Base-by-base conservation (phyloP, 2,113 vertebrate species). In the Sardina pilchardus region DNA sequence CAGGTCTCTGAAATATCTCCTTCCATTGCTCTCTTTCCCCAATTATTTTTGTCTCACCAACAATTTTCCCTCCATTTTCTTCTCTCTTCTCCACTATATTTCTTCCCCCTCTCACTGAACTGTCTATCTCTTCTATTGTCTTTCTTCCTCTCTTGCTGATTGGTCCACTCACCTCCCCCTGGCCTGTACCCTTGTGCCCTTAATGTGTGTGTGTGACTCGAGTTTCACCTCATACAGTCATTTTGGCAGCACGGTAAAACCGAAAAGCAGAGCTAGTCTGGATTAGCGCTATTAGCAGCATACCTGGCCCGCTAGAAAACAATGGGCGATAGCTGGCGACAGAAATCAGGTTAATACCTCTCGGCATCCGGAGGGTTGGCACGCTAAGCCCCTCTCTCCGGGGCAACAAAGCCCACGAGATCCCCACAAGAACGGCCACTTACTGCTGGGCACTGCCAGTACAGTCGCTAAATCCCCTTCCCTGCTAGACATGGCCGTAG, bases 281-380 rank as follows among this genome's bases (percentile, higher is more conserved):
- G 71, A 78, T 78, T 78, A 78, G 71, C 71, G 36, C 17, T 30
- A 3, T 34, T 36, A 78, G 71, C 12, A 10, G 71, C 71, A 78
- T 14, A 36, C 10, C 30, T 78, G 14, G 71, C 34, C 34, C 14
- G 14, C 71, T 19, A 34, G 17, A 78, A 34, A 34, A 16, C 12
- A 78, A 78, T 16, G 71, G 71, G 34, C 71, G 30, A 36, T 36
- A 16, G 30, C 30, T 78, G 71, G 71, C 34, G 30, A 34, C 30
- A 36, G 30, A 36, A 78, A 78, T 36, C 71, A 78, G 71, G 30
- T 78, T 78, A 78, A 78, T 78, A 34, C 71, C 71, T 4, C 71
- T 36, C 16, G 4, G 34, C 30, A 34, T 34, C 71, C 30, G 14
- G 71, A 36, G 30, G 26, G 26, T 21, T 26, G 34, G 63, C 63